Base-by-base conservation (phyloP, 2,797 vertebrate genomes). In the Spea hammondii region DNA sequence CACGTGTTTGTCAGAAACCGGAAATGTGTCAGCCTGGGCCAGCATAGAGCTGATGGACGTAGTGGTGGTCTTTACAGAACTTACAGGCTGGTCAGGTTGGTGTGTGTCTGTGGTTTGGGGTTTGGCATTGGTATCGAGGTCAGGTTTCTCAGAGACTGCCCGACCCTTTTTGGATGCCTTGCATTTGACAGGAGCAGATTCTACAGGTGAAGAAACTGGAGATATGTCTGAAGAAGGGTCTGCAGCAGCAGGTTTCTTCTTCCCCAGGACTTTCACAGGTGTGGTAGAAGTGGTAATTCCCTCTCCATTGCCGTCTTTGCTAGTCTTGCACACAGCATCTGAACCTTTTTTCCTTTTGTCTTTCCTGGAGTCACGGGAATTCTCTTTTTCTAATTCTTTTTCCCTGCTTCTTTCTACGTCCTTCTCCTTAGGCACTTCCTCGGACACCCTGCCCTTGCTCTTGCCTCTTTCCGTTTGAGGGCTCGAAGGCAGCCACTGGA, bases 341-440 rank as follows among this genome's bases (percentile, higher is more conserved):
- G 95, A 87, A 45, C 89, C 92, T 88, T 95, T 97, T 72, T 91
- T 95, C 89, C 93, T 93, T 85, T 94, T 96, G 86, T 98, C 96
- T 82, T 97, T 99, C 83, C 92, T 89, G 0, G 90, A 91, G 82
- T 92, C 92, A 0, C 91, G 93, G 83, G 99, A 98, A 86, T 98
- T 98, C 86, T 99, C 97, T 84, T 99, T 99, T 76, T 97, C 96
- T 79, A 94, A 93, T 86, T 98, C 97, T 17, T 88, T 91, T 91
- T 92, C 94, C 91, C 89, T 86, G 83, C 82, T 88, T 84, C 89
- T 96, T 93, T 92, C 93, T 84, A 89, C 90, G 83, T 94, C 92
- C 62, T 92, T 89, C 55, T 97, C 96, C 90, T 93, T 94, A 84
- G 93, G 88, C 76, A 85, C 82, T 0, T 92, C 92, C 86, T 84